Evolutionary conservation across 2,797 vertebrate genomes (phyloP).

Genomic region (Prionace glauca): DNA sequence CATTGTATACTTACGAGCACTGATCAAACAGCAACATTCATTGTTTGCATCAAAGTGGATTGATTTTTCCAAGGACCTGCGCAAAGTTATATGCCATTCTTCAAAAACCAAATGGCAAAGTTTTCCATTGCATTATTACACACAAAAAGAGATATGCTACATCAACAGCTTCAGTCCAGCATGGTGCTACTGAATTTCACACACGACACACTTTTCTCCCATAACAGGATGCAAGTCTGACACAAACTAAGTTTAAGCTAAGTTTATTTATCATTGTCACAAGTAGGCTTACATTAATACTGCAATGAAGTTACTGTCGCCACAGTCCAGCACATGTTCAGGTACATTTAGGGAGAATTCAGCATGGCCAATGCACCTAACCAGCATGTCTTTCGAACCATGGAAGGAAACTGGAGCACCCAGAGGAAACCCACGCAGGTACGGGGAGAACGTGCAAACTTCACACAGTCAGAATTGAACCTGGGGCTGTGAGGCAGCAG

Average conservation of each 20-base stretch:
- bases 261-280: too few relatives aligned
- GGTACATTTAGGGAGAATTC: too few relatives aligned
- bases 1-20: not conserved
- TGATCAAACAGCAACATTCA: not conserved
- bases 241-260: not conserved
- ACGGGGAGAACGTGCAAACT: too few relatives aligned
- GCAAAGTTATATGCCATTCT: not conserved
- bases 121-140: not conserved
- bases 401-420: too few relatives aligned
- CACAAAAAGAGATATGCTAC: not conserved
- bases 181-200: not conserved
- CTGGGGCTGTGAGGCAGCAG: too few relatives aligned
- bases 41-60: not conserved
- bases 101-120: not conserved
- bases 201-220: not conserved
- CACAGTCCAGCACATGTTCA: too few relatives aligned
- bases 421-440: too few relatives aligned
- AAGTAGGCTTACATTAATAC: too few relatives aligned
- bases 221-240: not conserved
- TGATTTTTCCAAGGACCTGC: not conserved
- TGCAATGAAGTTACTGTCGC: too few relatives aligned
- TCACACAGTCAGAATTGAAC: too few relatives aligned
- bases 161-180: not conserved
- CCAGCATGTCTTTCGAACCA: too few relatives aligned
- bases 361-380: too few relatives aligned